Evolutionary conservation across 2,888 invertebrate genomes (phyloP).

Genomic region (Cartodere bifasciata): DNA sequence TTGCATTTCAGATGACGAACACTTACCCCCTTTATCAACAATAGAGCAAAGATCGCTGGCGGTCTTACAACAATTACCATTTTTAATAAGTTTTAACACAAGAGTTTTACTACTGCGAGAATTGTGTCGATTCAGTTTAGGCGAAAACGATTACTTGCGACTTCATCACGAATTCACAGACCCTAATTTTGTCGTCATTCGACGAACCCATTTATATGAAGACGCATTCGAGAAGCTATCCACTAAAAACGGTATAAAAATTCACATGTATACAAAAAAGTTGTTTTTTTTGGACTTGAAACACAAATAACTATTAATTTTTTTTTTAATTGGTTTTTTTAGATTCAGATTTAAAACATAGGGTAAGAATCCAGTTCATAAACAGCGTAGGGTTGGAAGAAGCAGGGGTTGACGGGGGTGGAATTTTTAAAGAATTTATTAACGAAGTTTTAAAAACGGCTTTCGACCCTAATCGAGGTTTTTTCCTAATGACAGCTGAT

Average conservation of each 20-base stretch:
- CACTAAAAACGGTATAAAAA: slow-evolving; percentile 63
- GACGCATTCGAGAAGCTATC: slow-evolving; percentile 94
- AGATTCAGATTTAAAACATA: slow-evolving; percentile 79
- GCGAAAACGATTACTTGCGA: slow-evolving; percentile 27
- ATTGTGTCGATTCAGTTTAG: slow-evolving; percentile 37
- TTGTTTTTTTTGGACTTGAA: slow-evolving; percentile 1
- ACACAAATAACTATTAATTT: too few relatives aligned
- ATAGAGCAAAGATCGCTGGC: slow-evolving; percentile 80
- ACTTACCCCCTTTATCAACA: slow-evolving; percentile 73
- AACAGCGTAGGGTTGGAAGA: slow-evolving; percentile 87
- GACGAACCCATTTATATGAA: slow-evolving; percentile 91
- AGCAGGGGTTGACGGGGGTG: slow-evolving; percentile 96
- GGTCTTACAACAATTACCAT: slow-evolving; percentile 84
- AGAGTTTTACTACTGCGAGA: slow-evolving; percentile 77
- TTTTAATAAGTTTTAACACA: slow-evolving; percentile 84
- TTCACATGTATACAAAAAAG: neutral
- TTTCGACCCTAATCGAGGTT: slow-evolving; percentile 92
- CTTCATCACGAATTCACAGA: slow-evolving; percentile 29
- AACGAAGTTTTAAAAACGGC: slow-evolving; percentile 88
- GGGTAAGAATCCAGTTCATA: slow-evolving; percentile 78
- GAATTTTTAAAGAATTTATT: slow-evolving; percentile 90
- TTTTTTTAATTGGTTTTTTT: slow-evolving; percentile 19
- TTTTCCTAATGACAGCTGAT: slow-evolving; percentile 80
- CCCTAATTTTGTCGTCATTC: slow-evolving; percentile 48
- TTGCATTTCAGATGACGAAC: slow-evolving; percentile 43